Conservation (phyloP, 1,140 invertebrate species). For the Hypsibius dujardini region DNA sequence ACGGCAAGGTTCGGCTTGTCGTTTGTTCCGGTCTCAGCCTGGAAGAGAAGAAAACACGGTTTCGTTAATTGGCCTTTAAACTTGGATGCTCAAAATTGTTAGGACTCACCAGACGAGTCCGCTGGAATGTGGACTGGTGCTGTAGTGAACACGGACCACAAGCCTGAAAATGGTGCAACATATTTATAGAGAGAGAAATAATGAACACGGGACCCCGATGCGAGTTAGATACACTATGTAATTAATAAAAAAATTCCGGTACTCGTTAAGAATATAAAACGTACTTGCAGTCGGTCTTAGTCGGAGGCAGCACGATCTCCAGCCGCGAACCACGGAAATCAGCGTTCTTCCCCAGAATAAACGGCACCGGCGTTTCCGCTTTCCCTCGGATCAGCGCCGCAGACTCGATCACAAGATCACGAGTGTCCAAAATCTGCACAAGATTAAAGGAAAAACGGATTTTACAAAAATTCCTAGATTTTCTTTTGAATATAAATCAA, state of each 20-base stretch:
- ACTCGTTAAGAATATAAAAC: too few species aligned
- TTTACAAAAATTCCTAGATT: too few species aligned
- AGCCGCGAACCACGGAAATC: slow-evolving; percentile 55
- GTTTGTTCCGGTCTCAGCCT: slow-evolving; percentile 58
- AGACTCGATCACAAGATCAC: slow-evolving; percentile 44
- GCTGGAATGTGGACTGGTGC: slow-evolving; percentile 50
- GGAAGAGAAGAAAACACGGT: too few species aligned
- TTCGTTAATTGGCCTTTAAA: too few species aligned
- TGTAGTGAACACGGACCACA: slow-evolving; percentile 50
- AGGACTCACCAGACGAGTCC: slow-evolving; percentile 59
- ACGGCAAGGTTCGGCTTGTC: slow-evolving; percentile 63
- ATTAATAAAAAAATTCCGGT: too few species aligned
- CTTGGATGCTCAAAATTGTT: too few species aligned
- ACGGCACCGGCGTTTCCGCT: slow-evolving; percentile 43
- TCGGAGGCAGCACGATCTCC: slow-evolving; percentile 45
- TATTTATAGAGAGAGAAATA: too few species aligned
- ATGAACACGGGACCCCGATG: too few species aligned
- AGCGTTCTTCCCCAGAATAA: slow-evolving; percentile 41
- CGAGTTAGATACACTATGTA: too few species aligned
- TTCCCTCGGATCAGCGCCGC: slow-evolving; percentile 34
- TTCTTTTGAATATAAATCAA: too few species aligned
- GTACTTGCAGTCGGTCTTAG: not conserved
- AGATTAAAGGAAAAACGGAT: too few species aligned
- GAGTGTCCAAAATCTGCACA: slow-evolving; percentile 54
- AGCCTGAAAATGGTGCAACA: slow-evolving; percentile 35